Evolutionary conservation across 2,888 invertebrate species (phyloP), one percentile per base, ranked within the genome.

Genomic region (Mesorhabditis sp.): DNA sequence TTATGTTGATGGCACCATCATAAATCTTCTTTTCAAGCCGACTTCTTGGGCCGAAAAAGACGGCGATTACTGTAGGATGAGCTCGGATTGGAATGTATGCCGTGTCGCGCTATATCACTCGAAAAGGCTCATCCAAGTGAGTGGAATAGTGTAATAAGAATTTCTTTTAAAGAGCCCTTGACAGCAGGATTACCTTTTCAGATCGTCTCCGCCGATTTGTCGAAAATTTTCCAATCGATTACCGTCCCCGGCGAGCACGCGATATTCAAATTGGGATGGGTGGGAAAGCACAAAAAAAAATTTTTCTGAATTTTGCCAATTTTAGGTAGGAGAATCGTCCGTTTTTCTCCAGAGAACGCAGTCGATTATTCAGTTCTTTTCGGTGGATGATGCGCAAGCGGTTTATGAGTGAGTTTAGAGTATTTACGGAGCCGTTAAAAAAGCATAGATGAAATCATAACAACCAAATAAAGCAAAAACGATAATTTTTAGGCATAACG

Each of bases 231-330:
- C 67, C 43, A 50, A n/a, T 69, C 42, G 7, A 44, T 73, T 4
- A 67, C 62, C 62, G 44, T 72, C 64, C 45, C 44, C 2, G 63
- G 63, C 5, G 62, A 72, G 5, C 64, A 71, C 63, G 68, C 69
- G 43, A 68, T 73, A 7, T 64, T 71, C 42, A 67, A 69, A 13
- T 73, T 75, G 43, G 75, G 75, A n/a, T 75, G 73, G 73, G 67
- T 73, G 42, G 68, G n/a, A 50, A 50, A 50, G 58, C 7, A 50
- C n/a, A 50, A 13, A 50, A 50, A 50, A 50, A 13, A 2, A n/a
- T 13, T 13, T 50, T n/a, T 50, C 7, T 50, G 7, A n/a, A 13
- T 13, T n/a, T 50, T 28, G 28, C 28, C 28, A 50, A 50, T 50
- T 50, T n/a, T 50, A 50, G 58, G 58, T 50, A 50, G 58, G 58